Evolutionary conservation across 1,140 invertebrate species (phyloP).

Genomic region (Eufriesea mexicana): DNA sequence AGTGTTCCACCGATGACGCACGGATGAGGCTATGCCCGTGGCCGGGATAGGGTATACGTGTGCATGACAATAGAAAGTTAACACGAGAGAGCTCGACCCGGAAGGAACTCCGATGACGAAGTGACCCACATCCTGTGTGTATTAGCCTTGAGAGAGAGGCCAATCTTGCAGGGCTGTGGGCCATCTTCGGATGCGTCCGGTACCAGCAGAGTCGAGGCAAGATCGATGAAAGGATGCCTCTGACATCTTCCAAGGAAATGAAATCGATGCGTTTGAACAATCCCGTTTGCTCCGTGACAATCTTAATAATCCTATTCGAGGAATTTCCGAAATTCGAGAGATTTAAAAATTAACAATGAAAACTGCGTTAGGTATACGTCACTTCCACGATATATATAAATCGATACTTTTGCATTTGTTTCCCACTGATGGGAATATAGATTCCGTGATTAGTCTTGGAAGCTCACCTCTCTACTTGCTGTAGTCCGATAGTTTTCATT

Average conservation of each 20-base stretch:
- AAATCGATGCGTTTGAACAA: not conserved
- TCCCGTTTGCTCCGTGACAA: too few species aligned
- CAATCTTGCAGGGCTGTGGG: not conserved
- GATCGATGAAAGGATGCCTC: not conserved
- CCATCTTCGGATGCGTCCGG: not conserved
- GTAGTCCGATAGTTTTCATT: too few species aligned
- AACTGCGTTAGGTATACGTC: too few species aligned
- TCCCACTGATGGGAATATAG: not conserved
- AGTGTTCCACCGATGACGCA: slow-evolving; percentile 69
- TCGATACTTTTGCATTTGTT: not conserved
- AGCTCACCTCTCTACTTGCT: too few species aligned
- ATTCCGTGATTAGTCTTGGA: too few species aligned
- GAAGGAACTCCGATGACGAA: slow-evolving; percentile 75
- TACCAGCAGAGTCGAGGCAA: too few species aligned
- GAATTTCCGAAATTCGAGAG: too few species aligned
- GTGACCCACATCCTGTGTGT: slow-evolving; percentile 73
- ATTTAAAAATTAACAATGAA: too few species aligned
- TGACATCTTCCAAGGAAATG: not conserved
- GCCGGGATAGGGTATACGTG: slow-evolving; percentile 35
- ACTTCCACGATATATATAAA: too few species aligned
- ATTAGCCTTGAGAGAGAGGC: slow-evolving; percentile 41
- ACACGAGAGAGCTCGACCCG: slow-evolving; percentile 71
- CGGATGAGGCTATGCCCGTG: slow-evolving; percentile 37
- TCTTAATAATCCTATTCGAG: too few species aligned
- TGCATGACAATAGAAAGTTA: slow-evolving; percentile 77